These are phyloP conservation scores for Drosophila ochracea DNA, from an alignment of 2,888 invertebrate genomes.

Conservation along the genomic window DNA sequence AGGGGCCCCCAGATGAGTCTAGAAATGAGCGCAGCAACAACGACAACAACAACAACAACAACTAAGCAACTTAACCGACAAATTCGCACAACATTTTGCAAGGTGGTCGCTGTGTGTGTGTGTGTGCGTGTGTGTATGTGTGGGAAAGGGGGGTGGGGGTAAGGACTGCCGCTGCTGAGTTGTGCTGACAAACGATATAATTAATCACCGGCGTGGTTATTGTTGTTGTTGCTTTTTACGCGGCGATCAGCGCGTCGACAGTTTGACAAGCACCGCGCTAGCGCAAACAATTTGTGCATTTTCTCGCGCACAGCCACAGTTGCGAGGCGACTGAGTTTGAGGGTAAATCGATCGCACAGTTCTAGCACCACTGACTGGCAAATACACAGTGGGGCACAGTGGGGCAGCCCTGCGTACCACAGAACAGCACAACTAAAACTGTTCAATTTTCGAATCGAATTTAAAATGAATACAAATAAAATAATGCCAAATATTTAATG, in stretches of 20 bases:
- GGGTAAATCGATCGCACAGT: neutral
- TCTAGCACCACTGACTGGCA: neutral
- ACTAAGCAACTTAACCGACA: conserved; percentile 39
- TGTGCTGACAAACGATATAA: conserved; percentile 50
- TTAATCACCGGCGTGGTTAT: conserved; percentile 46
- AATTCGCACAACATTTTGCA: conserved; percentile 57
- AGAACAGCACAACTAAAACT: neutral
- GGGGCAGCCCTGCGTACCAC: neutral
- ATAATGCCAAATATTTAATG: neutral
- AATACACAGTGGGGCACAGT: neutral
- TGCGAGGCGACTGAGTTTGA: neutral
- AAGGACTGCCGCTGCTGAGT: conserved; percentile 31
- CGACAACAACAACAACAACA: conserved; percentile 31
- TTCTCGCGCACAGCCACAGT: neutral
- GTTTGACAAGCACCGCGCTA: conserved; percentile 45
- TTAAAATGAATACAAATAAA: neutral
- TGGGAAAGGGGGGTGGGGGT: conserved; percentile 2
- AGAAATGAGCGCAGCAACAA: conserved; percentile 54
- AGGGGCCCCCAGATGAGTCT: conserved; percentile 55
- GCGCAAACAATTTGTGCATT: conserved; percentile 7
- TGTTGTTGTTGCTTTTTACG: conserved; percentile 18
- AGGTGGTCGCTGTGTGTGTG: conserved; percentile 1
- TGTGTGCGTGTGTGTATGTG: neutral
- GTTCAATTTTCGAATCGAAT: neutral
- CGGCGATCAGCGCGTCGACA: conserved; percentile 41